These are phyloP conservation scores for Megalurothrips usitatus DNA, from an alignment of 2,888 invertebrate species.

Conservation along the genomic window DNA sequence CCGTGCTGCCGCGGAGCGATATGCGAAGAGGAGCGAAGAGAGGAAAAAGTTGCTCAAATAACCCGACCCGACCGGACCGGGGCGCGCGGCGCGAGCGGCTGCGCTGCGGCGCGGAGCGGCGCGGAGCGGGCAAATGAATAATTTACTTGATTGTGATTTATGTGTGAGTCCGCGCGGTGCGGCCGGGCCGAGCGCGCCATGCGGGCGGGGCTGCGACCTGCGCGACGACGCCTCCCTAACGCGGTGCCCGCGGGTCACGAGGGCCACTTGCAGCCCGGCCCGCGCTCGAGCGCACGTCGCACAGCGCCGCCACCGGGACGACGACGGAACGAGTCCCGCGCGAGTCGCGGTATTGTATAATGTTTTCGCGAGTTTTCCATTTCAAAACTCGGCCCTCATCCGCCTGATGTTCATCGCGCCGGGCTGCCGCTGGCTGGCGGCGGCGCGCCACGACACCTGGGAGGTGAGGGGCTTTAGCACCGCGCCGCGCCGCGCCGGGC, in stretches of 20 bases:
- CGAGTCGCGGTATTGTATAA: too few species aligned
- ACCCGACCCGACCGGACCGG: too few species aligned
- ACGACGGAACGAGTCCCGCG: too few species aligned
- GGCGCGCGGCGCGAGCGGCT: neutral
- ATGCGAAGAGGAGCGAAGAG: too few species aligned
- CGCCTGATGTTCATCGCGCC: neutral
- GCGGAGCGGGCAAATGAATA: neutral
- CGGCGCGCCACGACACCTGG: neutral
- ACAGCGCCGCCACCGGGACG: too few species aligned
- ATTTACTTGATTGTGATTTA: conserved; percentile 27
- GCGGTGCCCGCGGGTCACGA: too few species aligned
- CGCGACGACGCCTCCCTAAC: too few species aligned
- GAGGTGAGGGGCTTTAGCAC: too few species aligned
- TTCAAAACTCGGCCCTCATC: neutral
- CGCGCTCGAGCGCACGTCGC: neutral
- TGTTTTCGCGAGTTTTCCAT: too few species aligned
- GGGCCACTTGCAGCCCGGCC: neutral
- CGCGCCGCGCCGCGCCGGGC: too few species aligned
- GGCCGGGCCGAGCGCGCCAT: neutral
- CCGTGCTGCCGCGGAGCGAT: too few species aligned
- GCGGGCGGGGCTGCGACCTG: neutral
- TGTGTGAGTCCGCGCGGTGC: neutral
- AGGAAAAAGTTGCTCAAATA: too few species aligned
- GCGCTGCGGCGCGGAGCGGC: neutral
- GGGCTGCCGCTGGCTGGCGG: neutral